Base-by-base conservation (phyloP, 2,888 invertebrate species). In the Archaeoteleia sp. region DNA sequence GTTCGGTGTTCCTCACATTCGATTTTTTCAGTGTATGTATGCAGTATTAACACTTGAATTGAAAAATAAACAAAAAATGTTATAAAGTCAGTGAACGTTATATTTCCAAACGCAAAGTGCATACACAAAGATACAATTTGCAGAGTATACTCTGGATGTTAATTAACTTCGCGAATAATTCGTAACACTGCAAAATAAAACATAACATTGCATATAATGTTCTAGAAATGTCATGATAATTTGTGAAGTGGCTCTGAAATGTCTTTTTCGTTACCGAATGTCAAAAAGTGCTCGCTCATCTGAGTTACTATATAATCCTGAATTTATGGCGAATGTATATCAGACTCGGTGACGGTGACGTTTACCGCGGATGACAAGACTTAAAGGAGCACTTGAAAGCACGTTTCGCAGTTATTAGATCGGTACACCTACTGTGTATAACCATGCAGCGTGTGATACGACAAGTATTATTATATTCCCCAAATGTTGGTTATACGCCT, bases 341-440 rank as follows among this genome's bases (percentile, higher is more conserved):
- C 49, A 35, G 37, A 15, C 37, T 14, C 10, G 14, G 37, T 37
- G 49, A 49, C 49, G 37, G 15, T 23, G 49, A 49, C 29, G 49
- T 37, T 37, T 25, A 49, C 8, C 49, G 37, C 9, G 29, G 49
- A 34, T 37, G 49, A 49, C 49, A 37, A 15, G 49, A 49, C 49
- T 37, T 49, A 49, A 48, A 49, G 37, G 37, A 37, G 49, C 37
- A 49, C 49, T 49, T 49, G 49, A 37, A 49, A 49, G 49, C 49
- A 37, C 49, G 37, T 49, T 49, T 37, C 37, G 49, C 49, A 49
- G 49, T 49, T 49, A 49, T 49, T 49, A 49, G 49, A 49, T 49
- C 37, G 49, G 37, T 49, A 49, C 27, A 49, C 29, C 35, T 49
- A 14, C 49, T 1, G 27, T 37, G 13, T 23, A 37, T 37, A 27